Conservation (phyloP, 2,797 vertebrate species). For the Takifugu ocellatus region DNA sequence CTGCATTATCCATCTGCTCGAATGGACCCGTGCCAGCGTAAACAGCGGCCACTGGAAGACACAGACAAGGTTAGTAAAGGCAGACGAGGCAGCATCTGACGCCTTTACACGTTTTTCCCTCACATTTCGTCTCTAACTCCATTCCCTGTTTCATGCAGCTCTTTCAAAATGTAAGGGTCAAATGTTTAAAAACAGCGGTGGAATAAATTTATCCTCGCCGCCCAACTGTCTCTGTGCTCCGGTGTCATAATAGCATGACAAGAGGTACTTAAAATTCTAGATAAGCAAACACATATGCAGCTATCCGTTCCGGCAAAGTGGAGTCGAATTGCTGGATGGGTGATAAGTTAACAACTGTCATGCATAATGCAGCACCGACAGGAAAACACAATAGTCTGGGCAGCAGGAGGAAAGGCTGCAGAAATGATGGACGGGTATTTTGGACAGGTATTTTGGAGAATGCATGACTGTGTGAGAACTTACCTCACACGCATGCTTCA, state of each 20-base stretch:
- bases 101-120: constrained; percentile 25
- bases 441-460: too few species aligned
- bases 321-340: constrained; percentile 30
- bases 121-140: constrained; percentile 9
- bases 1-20: constrained; percentile 52
- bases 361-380: constrained; percentile 29
- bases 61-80: constrained; percentile 65
- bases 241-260: constrained; percentile 8
- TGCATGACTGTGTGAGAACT: too few species aligned
- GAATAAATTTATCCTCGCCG: not conserved
- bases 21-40: constrained; percentile 48
- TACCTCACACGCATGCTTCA: too few species aligned
- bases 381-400: constrained; percentile 20
- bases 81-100: constrained; percentile 46
- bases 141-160: constrained; percentile 19
- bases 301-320: constrained; percentile 15
- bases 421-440: constrained; percentile 2
- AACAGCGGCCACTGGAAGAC: constrained; percentile 41
- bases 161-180: constrained; percentile 20
- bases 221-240: constrained; percentile 3
- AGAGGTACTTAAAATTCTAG: constrained; percentile 22
- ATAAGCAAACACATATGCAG: constrained; percentile 25
- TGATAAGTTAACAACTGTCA: constrained; percentile 38
- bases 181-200: constrained; percentile 6
- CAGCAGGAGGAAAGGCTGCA: constrained; percentile 8